Base-by-base conservation (phyloP, 2,888 invertebrate species). In the Polydrusus pterygomalis region DNA sequence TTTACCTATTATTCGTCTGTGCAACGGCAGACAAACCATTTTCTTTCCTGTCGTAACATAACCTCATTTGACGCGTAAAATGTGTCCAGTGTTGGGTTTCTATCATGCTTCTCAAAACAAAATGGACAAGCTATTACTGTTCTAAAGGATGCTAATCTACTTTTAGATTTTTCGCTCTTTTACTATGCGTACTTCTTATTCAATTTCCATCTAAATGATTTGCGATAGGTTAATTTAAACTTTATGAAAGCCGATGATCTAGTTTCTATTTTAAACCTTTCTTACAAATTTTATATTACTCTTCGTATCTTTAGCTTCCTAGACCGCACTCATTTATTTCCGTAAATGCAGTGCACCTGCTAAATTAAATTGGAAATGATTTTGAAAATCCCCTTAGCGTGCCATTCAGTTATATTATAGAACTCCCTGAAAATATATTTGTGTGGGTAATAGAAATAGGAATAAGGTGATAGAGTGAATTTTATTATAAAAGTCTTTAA, bases 331-430 rank as follows among this genome's bases (percentile, higher is more conserved):
- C 68, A 79, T 80, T 78, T 78, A 76, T 79, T 78, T 71, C 78
- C 77, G 78, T 81, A 82, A 80, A 81, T 78, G 79, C 77, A 76
- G 79, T 77, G 81, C 80, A 79, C 77, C 79, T 77, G 77, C 81
- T 81, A 80, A 81, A 82, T 82, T 82, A 79, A 81, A 80, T 80
- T 80, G 67, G 75, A 76, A 79, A 78, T 74, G 79, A 80, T 77
- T 77, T 78, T 78, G 74, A 51, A 74, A 78, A 78, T 78, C 77
- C 78, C 75, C 68, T 74, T 68, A 65, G 68, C 77, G 58, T 40
- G 68, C 64, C 56, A 69, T 74, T 64, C 70, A 64, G 49, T 56
- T 54, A 47, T 56, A 54, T 60, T 47, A 65, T 20, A 1, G 20
- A 51, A 51, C 51, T 51, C 8, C 18, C 18, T 20, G 18, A 20